Evolutionary conservation across 1,140 invertebrate genomes (phyloP), one percentile per base, ranked within the genome.

Genomic region (Parapsyche elsis): DNA sequence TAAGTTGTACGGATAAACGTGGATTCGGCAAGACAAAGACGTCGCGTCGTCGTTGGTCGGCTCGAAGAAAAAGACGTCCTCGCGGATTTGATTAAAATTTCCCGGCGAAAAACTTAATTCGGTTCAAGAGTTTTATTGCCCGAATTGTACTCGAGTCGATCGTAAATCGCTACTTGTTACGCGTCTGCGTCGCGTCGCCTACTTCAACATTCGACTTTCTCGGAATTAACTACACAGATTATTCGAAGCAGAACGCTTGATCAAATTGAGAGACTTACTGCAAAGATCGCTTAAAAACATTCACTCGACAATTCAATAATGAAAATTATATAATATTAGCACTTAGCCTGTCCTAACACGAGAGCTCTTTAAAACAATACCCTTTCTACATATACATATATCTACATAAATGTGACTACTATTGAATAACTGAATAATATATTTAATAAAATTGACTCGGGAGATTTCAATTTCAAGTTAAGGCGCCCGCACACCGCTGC

Each of bases 121-220:
- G 79, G 78, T 81, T 83, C 80, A 81, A 83, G 82, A 83, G 80
- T 81, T 83, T 81, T 83, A 83, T 81, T 83, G 80, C 53, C 80
- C 23, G 80, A 83, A 83, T 83, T 81, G 80, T 81, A 80, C 82
- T 83, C 82, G 75, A 80, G 79, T 67, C 78, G 80, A 83, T 83
- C 82, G 81, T 83, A 83, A 83, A 83, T 81, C 78, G 80, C 80
- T 80, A 83, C 80, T 83, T 83, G 82, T 81, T 81, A 83, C 80
- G 46, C 80, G 71, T 80, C 80, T 76, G 73, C 71, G 78, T 81
- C 74, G 73, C 71, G 78, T 81, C 74, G 23, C 21, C 59, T 1
- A 61, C 14, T 53, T 53, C 49, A 61, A 10, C 2, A 19, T 61
- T 19, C 4, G 59, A 23, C n/a, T 67, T 30, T 67, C 64, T 21